Conservation (phyloP, 2,113 vertebrate species). For the Dromas ardeola region DNA sequence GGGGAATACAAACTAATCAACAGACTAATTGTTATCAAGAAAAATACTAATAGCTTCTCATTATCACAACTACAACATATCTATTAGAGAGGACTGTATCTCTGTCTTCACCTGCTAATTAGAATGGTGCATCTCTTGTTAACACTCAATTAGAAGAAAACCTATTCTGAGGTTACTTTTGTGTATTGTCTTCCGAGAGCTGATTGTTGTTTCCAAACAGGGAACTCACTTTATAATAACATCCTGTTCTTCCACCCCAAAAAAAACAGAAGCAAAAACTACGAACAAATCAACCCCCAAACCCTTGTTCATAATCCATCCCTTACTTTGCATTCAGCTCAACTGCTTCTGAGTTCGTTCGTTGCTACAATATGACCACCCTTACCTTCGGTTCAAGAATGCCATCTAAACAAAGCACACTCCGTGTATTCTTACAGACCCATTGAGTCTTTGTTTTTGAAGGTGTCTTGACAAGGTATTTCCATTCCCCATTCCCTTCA, state of each 20-base stretch:
- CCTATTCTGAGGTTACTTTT: background rate
- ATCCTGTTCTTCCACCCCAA: background rate
- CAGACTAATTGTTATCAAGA: conserved; percentile 39
- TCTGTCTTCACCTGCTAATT: background rate
- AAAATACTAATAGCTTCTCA: conserved; percentile 49
- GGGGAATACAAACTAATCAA: background rate
- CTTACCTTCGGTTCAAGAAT: background rate
- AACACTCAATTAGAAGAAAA: background rate
- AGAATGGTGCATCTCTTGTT: background rate
- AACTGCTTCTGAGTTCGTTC: background rate
- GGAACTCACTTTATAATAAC: background rate
- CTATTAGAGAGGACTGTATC: background rate
- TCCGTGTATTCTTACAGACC: background rate
- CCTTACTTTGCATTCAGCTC: background rate
- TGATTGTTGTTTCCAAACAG: background rate
- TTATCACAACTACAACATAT: background rate
- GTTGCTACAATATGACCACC: background rate
- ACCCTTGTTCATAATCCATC: background rate
- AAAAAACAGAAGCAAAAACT: background rate
- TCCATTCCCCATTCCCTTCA: background rate
- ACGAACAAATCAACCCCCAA: background rate
- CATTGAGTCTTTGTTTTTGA: background rate
- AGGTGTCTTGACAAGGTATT: background rate
- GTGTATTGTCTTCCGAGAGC: background rate
- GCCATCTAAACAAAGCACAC: background rate